Base-by-base conservation (phyloP, 2,888 invertebrate genomes). In the Cheilosia impressa region DNA sequence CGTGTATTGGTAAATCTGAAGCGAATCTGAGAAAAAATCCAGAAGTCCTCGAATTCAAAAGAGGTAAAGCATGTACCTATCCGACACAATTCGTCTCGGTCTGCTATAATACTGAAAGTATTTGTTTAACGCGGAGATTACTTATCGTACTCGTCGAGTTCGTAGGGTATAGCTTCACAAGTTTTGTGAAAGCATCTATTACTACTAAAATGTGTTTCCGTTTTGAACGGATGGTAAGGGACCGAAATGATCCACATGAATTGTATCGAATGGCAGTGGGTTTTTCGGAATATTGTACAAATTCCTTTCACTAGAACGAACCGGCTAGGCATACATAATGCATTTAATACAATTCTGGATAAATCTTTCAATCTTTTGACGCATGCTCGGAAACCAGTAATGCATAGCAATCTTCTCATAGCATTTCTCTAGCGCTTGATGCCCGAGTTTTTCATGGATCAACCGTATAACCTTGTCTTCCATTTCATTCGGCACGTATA, bases 311-410 rank as follows among this genome's bases (percentile, higher is more conserved):
- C n/a, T n/a, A n/a, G n/a, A n/a, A 34, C 17, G 55, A 34, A 31
- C 34, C 4, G 31, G 55, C 1, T 9, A 1, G n/a, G 34, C 34
- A 34, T 55, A 55, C 34, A 55, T 55, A 17, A 34, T 17, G 4
- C 34, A 55, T 9, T 55, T 55, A 4, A 55, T 5, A 24, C 34
- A 55, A 31, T 34, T 55, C 34, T n/a, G 17, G 3, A 31, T 55
- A n/a, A 17, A 34, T 3, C n/a, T n/a, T n/a, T n/a, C n/a, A n/a
- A n/a, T n/a, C n/a, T n/a, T n/a, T n/a, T n/a, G n/a, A n/a, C n/a
- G n/a, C n/a, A 52, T 4, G 22, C 50, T 65, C 22, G 38, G 52
- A 52, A 24, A 38, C 15, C 52, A 65, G 24, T 65, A 38, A 5
- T 38, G 52, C 38, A 34, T 52, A 55, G 7, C 1, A 55, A 55